phyloP scores from a whole-genome alignment of 2,797 vertebrate genomes.

The Microctenopoma steveboyesi region DNA sequence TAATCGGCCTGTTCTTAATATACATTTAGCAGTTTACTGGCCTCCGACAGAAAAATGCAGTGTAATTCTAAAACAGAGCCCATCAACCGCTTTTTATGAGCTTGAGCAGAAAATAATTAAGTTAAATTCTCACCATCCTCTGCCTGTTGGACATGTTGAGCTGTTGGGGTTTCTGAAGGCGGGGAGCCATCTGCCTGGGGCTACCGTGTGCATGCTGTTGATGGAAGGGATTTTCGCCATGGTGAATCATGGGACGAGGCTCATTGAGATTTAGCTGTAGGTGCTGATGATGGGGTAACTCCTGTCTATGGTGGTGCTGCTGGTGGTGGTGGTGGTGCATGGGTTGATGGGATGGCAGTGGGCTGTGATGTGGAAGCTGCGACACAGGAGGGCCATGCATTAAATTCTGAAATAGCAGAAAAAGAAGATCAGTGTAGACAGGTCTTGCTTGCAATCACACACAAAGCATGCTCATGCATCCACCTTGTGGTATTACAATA shows the following conservation, averaged over 20 bases:
- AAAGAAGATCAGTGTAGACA: constrained; percentile 2
- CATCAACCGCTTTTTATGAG: background rate
- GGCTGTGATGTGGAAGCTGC: constrained; percentile 85
- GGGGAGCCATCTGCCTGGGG: constrained; percentile 86
- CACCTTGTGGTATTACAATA: constrained; percentile 24
- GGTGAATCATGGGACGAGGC: constrained; percentile 90
- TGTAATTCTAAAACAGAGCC: background rate
- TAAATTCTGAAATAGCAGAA: constrained; percentile 76
- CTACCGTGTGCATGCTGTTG: constrained; percentile 86
- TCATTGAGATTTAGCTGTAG: constrained; percentile 75
- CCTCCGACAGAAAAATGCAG: background rate
- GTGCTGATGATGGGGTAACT: constrained; percentile 82
- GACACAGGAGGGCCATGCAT: constrained; percentile 88
- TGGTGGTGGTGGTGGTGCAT: constrained; percentile 83
- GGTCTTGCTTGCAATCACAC: constrained; percentile 8
- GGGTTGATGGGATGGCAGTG: constrained; percentile 83
- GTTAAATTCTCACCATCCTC: constrained; percentile 86
- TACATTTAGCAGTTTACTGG: background rate
- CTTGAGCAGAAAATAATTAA: constrained; percentile 35
- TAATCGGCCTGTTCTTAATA: background rate
- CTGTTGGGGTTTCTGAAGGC: constrained; percentile 84
- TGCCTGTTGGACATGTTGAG: constrained; percentile 84
- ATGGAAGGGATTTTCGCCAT: constrained; percentile 90
- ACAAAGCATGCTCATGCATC: constrained; percentile 30
- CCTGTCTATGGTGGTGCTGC: constrained; percentile 74